These are phyloP conservation scores for Conchocele bisecta DNA, from an alignment of 2,888 invertebrate species.

Conservation along the genomic window DNA sequence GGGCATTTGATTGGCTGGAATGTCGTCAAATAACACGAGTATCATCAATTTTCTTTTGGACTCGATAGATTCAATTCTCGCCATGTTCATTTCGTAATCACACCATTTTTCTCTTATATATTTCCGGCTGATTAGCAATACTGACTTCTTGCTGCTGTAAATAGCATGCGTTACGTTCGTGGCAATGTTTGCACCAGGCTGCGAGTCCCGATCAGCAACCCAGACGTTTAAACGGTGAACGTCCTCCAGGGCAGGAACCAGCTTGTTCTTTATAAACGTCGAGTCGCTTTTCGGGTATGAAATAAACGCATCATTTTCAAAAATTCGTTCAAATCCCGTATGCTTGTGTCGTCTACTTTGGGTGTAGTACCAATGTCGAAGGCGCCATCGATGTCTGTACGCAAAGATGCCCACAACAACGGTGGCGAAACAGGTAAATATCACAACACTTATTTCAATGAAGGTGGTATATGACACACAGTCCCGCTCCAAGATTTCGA, in stretches of 20 bases:
- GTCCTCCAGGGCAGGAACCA: slow-evolving; percentile 47
- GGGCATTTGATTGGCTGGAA: slow-evolving; percentile 24
- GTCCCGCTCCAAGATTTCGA: slow-evolving; percentile 4
- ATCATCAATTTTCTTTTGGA: slow-evolving; percentile 41
- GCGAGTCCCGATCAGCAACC: slow-evolving; percentile 46
- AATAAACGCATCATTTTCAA: slow-evolving; percentile 51
- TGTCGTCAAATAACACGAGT: slow-evolving; percentile 35
- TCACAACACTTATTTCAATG: not conserved
- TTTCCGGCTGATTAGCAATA: slow-evolving; percentile 37
- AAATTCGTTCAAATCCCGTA: slow-evolving; percentile 44
- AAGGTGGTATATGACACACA: slow-evolving; percentile 3
- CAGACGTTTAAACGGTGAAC: slow-evolving; percentile 33
- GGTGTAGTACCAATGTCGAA: slow-evolving; percentile 50
- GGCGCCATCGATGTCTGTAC: slow-evolving; percentile 46
- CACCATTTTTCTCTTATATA: slow-evolving; percentile 51
- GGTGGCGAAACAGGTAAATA: slow-evolving; percentile 8
- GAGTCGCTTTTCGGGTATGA: slow-evolving; percentile 36
- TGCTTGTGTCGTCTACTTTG: slow-evolving; percentile 18
- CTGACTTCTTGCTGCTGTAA: slow-evolving; percentile 40
- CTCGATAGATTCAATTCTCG: slow-evolving; percentile 36
- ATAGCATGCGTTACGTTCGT: slow-evolving; percentile 56
- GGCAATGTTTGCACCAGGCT: slow-evolving; percentile 44
- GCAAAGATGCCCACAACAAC: slow-evolving; percentile 5
- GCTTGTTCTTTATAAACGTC: slow-evolving; percentile 36
- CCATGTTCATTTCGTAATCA: slow-evolving; percentile 57